Conservation (phyloP, 2,888 invertebrate species). For the Hydropsyche betteni region DNA sequence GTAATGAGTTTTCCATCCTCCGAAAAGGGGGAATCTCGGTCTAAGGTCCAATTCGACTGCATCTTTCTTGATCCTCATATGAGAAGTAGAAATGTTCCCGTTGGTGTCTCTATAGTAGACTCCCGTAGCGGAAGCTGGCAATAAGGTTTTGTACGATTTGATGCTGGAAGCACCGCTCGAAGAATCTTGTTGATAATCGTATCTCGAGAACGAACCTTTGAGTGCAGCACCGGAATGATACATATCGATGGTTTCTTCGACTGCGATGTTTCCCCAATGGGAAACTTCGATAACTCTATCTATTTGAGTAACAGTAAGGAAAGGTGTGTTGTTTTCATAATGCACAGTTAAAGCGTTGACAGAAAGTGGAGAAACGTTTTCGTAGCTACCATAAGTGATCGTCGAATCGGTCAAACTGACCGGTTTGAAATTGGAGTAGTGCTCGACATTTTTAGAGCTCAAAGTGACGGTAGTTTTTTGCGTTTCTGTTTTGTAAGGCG, state of each 20-base stretch:
- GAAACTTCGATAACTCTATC: conserved; percentile 94
- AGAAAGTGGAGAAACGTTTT: conserved; percentile 71
- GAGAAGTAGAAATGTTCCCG: conserved; percentile 98
- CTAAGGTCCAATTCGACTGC: conserved; percentile 95
- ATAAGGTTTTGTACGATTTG: conserved; percentile 86
- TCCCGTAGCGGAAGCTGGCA: conserved; percentile 90
- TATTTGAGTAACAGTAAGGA: conserved; percentile 89
- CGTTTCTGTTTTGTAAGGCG: conserved; percentile 80
- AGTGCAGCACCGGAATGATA: conserved; percentile 92
- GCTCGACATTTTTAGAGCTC: conserved; percentile 82
- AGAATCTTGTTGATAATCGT: conserved; percentile 95
- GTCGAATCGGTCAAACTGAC: conserved; percentile 79
- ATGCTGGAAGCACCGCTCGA: conserved; percentile 89
- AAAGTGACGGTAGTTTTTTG: conserved; percentile 85
- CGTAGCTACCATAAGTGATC: conserved; percentile 91
- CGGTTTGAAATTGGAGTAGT: conserved; percentile 84
- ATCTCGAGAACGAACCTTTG: conserved; percentile 95
- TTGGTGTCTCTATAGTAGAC: conserved; percentile 98
- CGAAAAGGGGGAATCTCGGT: conserved; percentile 96
- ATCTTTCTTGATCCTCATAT: conserved; percentile 87
- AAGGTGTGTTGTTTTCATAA: conserved; percentile 96
- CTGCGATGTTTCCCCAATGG: conserved; percentile 99
- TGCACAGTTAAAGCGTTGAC: conserved; percentile 80
- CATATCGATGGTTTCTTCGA: conserved; percentile 94
- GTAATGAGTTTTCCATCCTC: conserved; percentile 99